Percentiles rank a stretch among this genome's conserved stretches.
phyloP scores from a whole-genome alignment of 2,797 vertebrate genomes.

The Lepus oiostolus region DNA sequence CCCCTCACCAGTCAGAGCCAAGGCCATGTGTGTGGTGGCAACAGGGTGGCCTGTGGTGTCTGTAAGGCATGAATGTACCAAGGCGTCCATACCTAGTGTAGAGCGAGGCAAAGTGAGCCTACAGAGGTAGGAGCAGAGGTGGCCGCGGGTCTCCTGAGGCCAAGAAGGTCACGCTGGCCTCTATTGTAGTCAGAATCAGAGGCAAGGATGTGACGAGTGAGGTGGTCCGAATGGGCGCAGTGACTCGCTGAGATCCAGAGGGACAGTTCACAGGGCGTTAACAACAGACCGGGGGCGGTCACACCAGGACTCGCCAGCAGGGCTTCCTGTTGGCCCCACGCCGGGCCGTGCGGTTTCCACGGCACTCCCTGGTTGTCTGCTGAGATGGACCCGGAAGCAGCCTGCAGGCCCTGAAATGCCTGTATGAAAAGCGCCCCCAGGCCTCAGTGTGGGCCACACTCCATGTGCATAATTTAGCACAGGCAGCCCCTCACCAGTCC shows the following conservation, averaged over 20 bases:
- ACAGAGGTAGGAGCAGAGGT: fast-evolving
- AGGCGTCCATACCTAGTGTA: neutral
- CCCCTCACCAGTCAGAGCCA: neutral
- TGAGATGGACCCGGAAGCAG: neutral
- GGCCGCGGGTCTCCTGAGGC: neutral
- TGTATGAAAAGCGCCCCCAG: fast-evolving
- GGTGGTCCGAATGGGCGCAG: neutral
- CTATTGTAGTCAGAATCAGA: neutral
- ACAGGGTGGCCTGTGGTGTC: fast-evolving
- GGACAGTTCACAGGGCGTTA: neutral
- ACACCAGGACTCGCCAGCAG: neutral
- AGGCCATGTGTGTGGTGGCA: neutral
- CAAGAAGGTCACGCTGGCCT: neutral
- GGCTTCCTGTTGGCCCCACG: neutral
- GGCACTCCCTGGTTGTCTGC: neutral
- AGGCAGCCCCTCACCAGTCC: fast-evolving
- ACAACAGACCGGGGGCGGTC: neutral
- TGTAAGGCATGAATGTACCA: neutral
- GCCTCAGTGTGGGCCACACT: neutral
- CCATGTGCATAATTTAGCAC: fast-evolving
- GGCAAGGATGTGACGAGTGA: neutral
- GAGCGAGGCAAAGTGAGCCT: neutral
- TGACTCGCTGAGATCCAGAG: neutral
- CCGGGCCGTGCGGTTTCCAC: neutral
- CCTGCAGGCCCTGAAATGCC: fast-evolving